Conservation (phyloP, 1,140 invertebrate species). For the Drosophila orosa region DNA sequence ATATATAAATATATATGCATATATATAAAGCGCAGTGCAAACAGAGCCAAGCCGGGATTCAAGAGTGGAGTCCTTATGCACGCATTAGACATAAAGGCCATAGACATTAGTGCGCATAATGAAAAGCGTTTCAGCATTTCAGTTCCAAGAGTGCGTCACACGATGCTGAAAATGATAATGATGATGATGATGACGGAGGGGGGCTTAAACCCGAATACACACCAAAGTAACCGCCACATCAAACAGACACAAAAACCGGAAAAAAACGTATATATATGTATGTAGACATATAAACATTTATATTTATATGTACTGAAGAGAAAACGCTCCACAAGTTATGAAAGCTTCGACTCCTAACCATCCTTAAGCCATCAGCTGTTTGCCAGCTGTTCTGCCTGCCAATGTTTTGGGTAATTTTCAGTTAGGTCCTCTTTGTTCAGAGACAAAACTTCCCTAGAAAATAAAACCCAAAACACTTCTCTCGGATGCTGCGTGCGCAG, state of each 20-base stretch:
- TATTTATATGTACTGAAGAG: not conserved
- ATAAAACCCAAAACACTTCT: conserved; percentile 59
- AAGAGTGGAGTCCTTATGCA: conserved; percentile 46
- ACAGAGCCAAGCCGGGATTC: conserved; percentile 38
- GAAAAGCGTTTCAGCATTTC: conserved; percentile 57
- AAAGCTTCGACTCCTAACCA: conserved; percentile 43
- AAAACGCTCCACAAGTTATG: conserved; percentile 57
- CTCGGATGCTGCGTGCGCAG: conserved; percentile 71
- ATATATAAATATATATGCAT: not conserved
- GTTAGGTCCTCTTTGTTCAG: not conserved
- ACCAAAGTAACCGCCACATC: conserved; percentile 40
- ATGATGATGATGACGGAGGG: conserved; percentile 2
- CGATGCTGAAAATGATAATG: conserved; percentile 25
- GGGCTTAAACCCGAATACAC: not conserved
- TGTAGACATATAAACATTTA: conserved; percentile 1
- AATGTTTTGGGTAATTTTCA: conserved; percentile 71
- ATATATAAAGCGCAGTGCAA: conserved; percentile 30
- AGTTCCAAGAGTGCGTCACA: conserved; percentile 53
- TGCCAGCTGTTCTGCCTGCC: conserved; percentile 44
- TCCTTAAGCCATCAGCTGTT: conserved; percentile 54
- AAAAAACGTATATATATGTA: conserved; percentile 10
- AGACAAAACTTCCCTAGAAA: conserved; percentile 33
- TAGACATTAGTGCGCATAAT: conserved; percentile 76
- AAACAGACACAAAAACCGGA: conserved; percentile 29
- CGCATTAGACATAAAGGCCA: conserved; percentile 69